Conservation (phyloP, 1,140 invertebrate species). For the Panagrolaimus sp. region DNA sequence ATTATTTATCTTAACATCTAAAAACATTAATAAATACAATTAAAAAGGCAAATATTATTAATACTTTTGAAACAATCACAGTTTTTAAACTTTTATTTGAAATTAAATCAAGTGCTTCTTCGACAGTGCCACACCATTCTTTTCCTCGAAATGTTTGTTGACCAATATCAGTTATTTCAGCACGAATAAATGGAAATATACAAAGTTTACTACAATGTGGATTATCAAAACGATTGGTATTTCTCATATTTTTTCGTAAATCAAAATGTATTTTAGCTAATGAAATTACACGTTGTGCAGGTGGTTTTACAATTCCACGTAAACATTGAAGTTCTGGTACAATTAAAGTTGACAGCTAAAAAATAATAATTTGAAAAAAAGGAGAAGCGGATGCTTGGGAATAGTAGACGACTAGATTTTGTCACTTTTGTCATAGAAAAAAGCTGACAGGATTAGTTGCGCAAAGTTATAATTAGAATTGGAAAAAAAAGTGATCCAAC, state of each 20-base stretch:
- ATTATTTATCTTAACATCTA: not conserved
- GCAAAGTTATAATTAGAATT: too few relatives aligned
- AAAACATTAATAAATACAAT: not conserved
- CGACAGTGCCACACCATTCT: constrained; percentile 25
- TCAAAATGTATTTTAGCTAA: constrained; percentile 19
- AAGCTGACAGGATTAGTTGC: too few relatives aligned
- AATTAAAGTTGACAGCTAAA: constrained; percentile 21
- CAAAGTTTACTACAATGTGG: constrained; percentile 19
- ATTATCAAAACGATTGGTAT: constrained; percentile 8
- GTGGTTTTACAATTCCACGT: constrained; percentile 14
- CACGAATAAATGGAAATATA: constrained; percentile 20
- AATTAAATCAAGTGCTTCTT: constrained; percentile 18
- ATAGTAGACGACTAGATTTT: too few relatives aligned
- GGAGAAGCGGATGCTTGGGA: too few relatives aligned
- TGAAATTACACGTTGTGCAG: constrained; percentile 6
- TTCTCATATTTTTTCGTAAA: constrained; percentile 9
- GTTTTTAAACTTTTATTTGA: not conserved
- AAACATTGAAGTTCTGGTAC: constrained; percentile 24
- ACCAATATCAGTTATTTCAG: not conserved
- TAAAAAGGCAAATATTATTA: not conserved
- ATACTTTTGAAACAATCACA: not conserved
- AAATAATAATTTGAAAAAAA: too few relatives aligned
- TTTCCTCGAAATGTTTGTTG: constrained; percentile 20
- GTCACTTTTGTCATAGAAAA: too few relatives aligned
- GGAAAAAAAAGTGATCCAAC: too few relatives aligned